phyloP scores from a whole-genome alignment of 2,888 invertebrate genomes.

The Agonopterix alstromeriana region DNA sequence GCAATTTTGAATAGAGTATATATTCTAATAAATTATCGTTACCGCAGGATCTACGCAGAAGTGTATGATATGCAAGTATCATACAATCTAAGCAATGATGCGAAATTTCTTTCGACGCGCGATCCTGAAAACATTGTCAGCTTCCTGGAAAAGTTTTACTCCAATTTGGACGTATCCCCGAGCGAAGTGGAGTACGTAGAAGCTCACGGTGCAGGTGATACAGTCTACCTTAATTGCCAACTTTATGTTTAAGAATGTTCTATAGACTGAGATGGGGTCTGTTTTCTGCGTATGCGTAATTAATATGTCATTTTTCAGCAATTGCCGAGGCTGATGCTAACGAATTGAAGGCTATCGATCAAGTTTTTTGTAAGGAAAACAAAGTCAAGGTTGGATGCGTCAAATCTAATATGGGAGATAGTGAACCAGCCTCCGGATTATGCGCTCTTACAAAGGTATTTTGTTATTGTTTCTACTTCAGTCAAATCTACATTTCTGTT shows the following conservation, averaged over 20 bases:
- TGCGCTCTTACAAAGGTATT: slow-evolving; percentile 73
- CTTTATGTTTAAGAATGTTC: too few relatives aligned
- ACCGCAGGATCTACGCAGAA: slow-evolving; percentile 40
- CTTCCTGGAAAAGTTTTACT: slow-evolving; percentile 74
- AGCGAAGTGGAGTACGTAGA: slow-evolving; percentile 84
- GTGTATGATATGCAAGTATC: slow-evolving; percentile 33
- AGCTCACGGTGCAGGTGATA: slow-evolving; percentile 84
- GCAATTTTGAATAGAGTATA: too few relatives aligned
- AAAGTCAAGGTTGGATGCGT: slow-evolving; percentile 69
- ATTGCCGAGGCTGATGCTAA: slow-evolving; percentile 78
- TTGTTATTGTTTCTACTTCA: slow-evolving; percentile 7
- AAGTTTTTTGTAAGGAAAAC: slow-evolving; percentile 67
- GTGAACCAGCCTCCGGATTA: slow-evolving; percentile 47
- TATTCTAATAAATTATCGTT: too few relatives aligned
- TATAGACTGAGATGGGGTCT: too few relatives aligned
- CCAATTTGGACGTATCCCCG: slow-evolving; percentile 80
- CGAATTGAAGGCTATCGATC: slow-evolving; percentile 77
- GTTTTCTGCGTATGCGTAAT: too few relatives aligned
- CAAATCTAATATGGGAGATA: slow-evolving; percentile 51
- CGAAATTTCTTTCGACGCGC: slow-evolving; percentile 27
- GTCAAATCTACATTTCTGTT: too few relatives aligned
- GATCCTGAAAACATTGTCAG: slow-evolving; percentile 49
- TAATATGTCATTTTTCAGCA: slow-evolving; percentile 25
- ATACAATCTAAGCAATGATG: slow-evolving; percentile 22
- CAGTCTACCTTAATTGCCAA: too few relatives aligned